A percentile compares a stretch with the other conserved stretches of the same genome.
Evolutionary conservation across 2,888 invertebrate genomes (phyloP).

Genomic region (Julus scandinavius): DNA sequence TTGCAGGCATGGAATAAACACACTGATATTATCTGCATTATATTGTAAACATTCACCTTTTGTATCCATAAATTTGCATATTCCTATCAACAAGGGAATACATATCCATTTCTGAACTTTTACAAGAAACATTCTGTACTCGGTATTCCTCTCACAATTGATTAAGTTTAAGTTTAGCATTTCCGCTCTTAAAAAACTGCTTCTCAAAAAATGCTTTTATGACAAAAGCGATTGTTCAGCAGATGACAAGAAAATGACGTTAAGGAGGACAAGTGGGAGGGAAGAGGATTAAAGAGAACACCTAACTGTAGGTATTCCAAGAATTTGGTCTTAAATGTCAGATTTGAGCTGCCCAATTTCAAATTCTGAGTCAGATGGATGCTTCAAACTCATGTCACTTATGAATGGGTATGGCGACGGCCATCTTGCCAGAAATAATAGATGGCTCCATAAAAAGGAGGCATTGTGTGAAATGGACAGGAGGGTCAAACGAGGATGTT

Average conservation of each 20-base stretch:
- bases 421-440: slow-evolving; percentile 34
- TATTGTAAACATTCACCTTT: no score
- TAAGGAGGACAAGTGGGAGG: not conserved
- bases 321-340: slow-evolving; percentile 34
- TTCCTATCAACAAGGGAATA: no score
- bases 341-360: not conserved
- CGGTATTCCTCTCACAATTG: not conserved
- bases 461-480: slow-evolving; percentile 39
- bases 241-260: slow-evolving; percentile 24
- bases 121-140: not conserved
- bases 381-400: not conserved
- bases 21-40: no score
- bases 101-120: not conserved
- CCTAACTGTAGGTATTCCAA: not conserved
- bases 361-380: slow-evolving; percentile 10
- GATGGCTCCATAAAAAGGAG: slow-evolving; percentile 11
- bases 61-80: no score
- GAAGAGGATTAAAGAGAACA: slow-evolving; percentile 3
- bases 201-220: not conserved
- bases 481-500: slow-evolving; percentile 21
- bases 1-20: no score
- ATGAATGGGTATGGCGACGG: not conserved
- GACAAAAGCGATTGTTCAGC: not conserved
- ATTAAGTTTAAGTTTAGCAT: not conserved
- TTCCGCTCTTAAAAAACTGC: not conserved